Evolutionary conservation across 2,797 vertebrate genomes (phyloP), one percentile per base, ranked within the genome.

Genomic region (Trachops cirrhosus): DNA sequence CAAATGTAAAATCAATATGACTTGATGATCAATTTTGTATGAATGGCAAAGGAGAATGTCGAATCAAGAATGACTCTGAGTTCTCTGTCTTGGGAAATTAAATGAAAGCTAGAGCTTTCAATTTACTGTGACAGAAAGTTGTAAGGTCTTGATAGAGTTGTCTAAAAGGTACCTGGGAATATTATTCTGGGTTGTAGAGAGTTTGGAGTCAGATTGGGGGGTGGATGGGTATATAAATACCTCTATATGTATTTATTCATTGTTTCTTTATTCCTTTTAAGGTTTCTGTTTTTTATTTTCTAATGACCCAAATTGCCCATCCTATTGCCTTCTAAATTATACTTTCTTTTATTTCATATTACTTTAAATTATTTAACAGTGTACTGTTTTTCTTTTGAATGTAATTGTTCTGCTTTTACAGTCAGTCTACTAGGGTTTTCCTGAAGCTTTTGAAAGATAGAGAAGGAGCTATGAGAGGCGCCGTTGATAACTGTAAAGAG

Each of bases 1-100:
- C 46, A 85, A 80, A 93, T 59, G 57, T 64, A 91, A 85, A 90
- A 68, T 93, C 79, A 96, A 37, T 91, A 57, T 46, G 64, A 91
- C 46, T 67, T 59, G 84, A 71, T 89, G n/a, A 96, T 84, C 80
- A 67, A 48, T 80, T 93, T 93, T 75, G 52, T 89, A 37, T 87
- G 75, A 93, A 24, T 94, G 44, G 37, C 74, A 89, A 93, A 88
- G 48, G 64, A 82, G 84, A 93, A 86, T 41, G 22, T 67, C 10
- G 15, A 91, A 75, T 88, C 75, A 93, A 86, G 78, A 92, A 93
- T 22, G 41, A 75, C 32, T 79, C 26, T 48, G 70, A 62, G 37
- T 83, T 93, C 85, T 5, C 84, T 62, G 85, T 80, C 6, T 48
- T 92, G 44, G 24, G 21, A 94, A 96, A 89, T 94, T 73, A 93